Conservation (phyloP, 2,113 vertebrate genomes). For the Myotis davidii region DNA sequence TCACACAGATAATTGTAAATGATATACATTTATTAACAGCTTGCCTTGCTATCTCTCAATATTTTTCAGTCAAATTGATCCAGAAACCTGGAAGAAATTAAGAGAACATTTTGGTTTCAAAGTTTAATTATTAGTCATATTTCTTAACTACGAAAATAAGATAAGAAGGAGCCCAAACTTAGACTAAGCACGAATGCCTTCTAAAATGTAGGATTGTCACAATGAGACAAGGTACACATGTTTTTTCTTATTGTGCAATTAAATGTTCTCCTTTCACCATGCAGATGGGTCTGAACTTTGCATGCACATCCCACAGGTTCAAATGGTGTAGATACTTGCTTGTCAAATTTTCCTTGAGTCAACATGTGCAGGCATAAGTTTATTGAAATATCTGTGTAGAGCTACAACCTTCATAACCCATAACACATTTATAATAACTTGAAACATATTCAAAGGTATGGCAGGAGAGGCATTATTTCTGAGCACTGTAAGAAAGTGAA, state of each 20-base stretch:
- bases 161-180: constrained; percentile 16
- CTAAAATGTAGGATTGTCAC: constrained; percentile 50
- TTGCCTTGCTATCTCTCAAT: constrained; percentile 3
- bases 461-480: not conserved
- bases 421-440: constrained; percentile 40
- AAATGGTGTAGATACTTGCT: constrained; percentile 53
- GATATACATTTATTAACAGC: not conserved
- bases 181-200: constrained; percentile 45
- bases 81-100: constrained; percentile 52
- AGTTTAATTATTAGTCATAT: constrained; percentile 11
- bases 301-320: constrained; percentile 19
- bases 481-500: constrained; percentile 18
- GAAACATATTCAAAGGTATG: not conserved
- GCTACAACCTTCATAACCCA: not conserved
- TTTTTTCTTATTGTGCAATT: constrained; percentile 38
- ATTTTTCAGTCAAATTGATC: constrained; percentile 22
- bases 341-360: constrained; percentile 63
- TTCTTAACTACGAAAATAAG: constrained; percentile 63
- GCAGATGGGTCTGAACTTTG: constrained; percentile 51
- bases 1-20: constrained; percentile 16
- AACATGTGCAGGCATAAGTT: constrained; percentile 61
- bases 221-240: not conserved
- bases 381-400: constrained; percentile 50
- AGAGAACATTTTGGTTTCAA: constrained; percentile 36
- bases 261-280: constrained; percentile 34